Percentiles rank a stretch among this genome's conserved stretches.
These are phyloP conservation scores for Echinarachnius parma DNA, from an alignment of 53 echinoderm and acorn worm genomes.

Conservation along the genomic window DNA sequence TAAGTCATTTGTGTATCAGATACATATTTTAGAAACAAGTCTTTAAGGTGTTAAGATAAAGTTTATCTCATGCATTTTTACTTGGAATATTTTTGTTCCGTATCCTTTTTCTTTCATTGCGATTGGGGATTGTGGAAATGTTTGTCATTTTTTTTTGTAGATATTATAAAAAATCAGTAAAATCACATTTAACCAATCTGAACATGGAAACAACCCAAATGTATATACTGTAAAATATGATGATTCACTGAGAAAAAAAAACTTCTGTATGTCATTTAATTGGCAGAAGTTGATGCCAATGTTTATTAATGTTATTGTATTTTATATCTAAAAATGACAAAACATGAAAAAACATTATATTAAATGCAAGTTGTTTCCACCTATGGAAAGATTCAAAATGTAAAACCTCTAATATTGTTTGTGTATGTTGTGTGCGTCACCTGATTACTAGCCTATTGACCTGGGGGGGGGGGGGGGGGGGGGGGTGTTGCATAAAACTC, in stretches of 20 bases:
- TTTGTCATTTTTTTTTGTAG: too few relatives aligned
- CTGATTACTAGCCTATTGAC: too few relatives aligned
- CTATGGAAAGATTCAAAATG: conserved; percentile 1
- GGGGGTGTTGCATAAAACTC: background rate
- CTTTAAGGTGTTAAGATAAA: too few relatives aligned
- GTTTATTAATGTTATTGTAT: conserved; percentile 36
- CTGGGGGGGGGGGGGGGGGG: background rate
- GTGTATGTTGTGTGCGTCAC: background rate
- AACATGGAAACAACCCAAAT: background rate
- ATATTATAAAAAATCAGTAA: too few relatives aligned
- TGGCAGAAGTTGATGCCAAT: conserved; percentile 16
- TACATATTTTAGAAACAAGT: too few relatives aligned
- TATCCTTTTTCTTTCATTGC: too few relatives aligned
- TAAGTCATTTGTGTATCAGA: too few relatives aligned
- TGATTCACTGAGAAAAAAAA: background rate
- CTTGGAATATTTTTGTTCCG: too few relatives aligned
- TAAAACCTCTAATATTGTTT: background rate
- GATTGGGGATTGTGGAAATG: too few relatives aligned
- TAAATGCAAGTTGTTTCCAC: conserved; percentile 41
- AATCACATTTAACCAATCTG: too few relatives aligned
- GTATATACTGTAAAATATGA: conserved; percentile 18
- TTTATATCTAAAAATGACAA: conserved; percentile 36
- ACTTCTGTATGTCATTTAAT: conserved; percentile 19
- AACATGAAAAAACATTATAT: conserved; percentile 36
- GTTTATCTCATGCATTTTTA: too few relatives aligned